Base-by-base conservation (phyloP, 2,113 vertebrate species). In the Pedionomus torquatus region DNA sequence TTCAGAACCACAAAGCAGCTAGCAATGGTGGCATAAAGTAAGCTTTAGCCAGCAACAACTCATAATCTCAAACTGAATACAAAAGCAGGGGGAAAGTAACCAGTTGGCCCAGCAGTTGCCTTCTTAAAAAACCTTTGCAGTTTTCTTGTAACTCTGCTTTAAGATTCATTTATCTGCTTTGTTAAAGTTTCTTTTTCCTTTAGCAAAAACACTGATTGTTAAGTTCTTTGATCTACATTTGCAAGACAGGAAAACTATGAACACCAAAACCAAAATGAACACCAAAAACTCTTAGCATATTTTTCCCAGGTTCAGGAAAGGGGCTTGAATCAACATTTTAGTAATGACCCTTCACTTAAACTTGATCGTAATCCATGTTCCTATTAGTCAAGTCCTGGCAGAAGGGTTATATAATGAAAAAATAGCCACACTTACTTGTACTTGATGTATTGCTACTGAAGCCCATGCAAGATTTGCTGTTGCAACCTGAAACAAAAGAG, bases 381-480 rank as follows among this genome's bases (percentile, higher is more conserved):
- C 69, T 43, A 68, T 31, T 48, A 37, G 75, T 51, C 33, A 78
- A 37, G 5, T 17, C 66, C 35, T n/a, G 17, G 51, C 25, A 87
- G 43, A 81, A n/a, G 24, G 28, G 25, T 58, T 41, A 65, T 13
- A 26, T 10, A 66, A 35, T 5, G 17, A 63, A 84, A 81, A 71
- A 26, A 7, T 44, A 86, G 52, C 37, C 65, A 86, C 25, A 95
- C 98, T 92, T 97, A 99, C 99, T 98, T 99, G 99, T 89, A 99
- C 99, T 98, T 99, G 99, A 98, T 99, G 99, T 97, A 99, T 99
- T 93, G 99, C 99, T 97, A 99, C 99, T 21, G 99, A 99, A 57
- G 99, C 99, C 99, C 99, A 99, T 21, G 99, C 99, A 93, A 99
- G 98, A 97, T 99, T 99, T 91, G 99, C 99, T 89, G 99, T 99